phyloP scores from a whole-genome alignment of 2,888 invertebrate species.

The Belgica antarctica region DNA sequence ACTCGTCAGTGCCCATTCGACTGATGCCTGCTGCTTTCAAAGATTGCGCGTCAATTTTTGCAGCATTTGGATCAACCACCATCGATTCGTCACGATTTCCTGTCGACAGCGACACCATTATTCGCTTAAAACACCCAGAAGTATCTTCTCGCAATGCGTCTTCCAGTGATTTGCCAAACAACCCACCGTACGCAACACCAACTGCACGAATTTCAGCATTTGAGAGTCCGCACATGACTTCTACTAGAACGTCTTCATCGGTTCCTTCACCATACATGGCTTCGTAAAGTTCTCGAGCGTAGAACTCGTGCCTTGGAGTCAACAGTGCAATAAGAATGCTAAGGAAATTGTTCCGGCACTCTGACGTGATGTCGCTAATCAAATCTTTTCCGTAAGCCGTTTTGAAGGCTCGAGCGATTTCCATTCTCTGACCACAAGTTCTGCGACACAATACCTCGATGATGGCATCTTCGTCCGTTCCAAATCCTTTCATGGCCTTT shows the following conservation, averaged over 20 bases:
- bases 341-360: slow-evolving; percentile 85
- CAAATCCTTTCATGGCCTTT: slow-evolving; percentile 82
- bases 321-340: slow-evolving; percentile 77
- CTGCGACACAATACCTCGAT: slow-evolving; percentile 80
- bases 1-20: slow-evolving; percentile 76
- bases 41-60: slow-evolving; percentile 72
- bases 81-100: slow-evolving; percentile 67
- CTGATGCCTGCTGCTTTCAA: slow-evolving; percentile 71
- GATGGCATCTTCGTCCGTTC: slow-evolving; percentile 75
- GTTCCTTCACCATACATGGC: slow-evolving; percentile 84
- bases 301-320: slow-evolving; percentile 79
- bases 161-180: slow-evolving; percentile 76
- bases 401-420: slow-evolving; percentile 64
- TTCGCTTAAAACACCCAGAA: slow-evolving; percentile 84
- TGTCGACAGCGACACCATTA: slow-evolving; percentile 81
- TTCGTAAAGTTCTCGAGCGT: slow-evolving; percentile 78
- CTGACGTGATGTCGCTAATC: slow-evolving; percentile 79
- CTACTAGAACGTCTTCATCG: slow-evolving; percentile 83
- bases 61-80: slow-evolving; percentile 67
- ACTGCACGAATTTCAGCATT: slow-evolving; percentile 81
- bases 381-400: slow-evolving; percentile 63
- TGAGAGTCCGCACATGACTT: slow-evolving; percentile 82
- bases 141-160: slow-evolving; percentile 83
- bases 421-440: slow-evolving; percentile 79
- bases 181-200: slow-evolving; percentile 70